These are phyloP conservation scores for Ascaphus truei DNA, from an alignment of 2,113 vertebrate species.

Conservation along the genomic window DNA sequence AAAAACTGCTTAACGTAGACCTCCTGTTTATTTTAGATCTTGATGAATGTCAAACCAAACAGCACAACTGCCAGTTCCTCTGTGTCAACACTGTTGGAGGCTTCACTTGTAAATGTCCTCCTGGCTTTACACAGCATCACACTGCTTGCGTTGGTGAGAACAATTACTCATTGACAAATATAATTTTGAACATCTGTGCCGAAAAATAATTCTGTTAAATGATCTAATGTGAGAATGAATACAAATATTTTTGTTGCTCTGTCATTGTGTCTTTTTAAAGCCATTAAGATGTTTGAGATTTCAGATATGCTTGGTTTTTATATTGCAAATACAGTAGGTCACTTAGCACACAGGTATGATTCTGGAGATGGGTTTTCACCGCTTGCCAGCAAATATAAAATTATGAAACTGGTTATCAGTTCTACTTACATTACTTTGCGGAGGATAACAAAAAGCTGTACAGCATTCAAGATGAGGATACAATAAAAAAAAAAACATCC, in stretches of 20 bases:
- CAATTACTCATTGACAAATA: neutral
- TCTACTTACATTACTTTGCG: too few relatives aligned
- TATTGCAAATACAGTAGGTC: too few relatives aligned
- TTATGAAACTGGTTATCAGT: too few relatives aligned
- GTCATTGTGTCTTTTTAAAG: neutral
- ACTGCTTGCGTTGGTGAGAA: constrained; percentile 78
- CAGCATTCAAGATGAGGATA: too few relatives aligned
- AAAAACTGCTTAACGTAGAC: neutral
- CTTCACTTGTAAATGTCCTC: constrained; percentile 80
- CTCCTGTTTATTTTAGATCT: constrained; percentile 65
- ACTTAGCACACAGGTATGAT: too few relatives aligned
- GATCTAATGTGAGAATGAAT: neutral
- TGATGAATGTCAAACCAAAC: constrained; percentile 78
- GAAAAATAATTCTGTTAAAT: neutral
- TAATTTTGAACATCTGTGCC: neutral
- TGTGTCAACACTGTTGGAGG: constrained; percentile 78
- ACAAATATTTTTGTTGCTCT: neutral
- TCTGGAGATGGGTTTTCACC: too few relatives aligned
- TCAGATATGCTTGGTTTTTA: too few relatives aligned
- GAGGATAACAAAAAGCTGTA: too few relatives aligned
- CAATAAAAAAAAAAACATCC: too few relatives aligned
- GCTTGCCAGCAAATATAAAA: too few relatives aligned
- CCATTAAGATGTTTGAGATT: neutral
- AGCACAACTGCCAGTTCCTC: constrained; percentile 81
- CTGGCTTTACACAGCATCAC: constrained; percentile 79